A percentile compares a stretch with the other conserved stretches of the same genome.
Conservation (phyloP, 2,113 vertebrate genomes). For the Xenopus laevis region DNA sequence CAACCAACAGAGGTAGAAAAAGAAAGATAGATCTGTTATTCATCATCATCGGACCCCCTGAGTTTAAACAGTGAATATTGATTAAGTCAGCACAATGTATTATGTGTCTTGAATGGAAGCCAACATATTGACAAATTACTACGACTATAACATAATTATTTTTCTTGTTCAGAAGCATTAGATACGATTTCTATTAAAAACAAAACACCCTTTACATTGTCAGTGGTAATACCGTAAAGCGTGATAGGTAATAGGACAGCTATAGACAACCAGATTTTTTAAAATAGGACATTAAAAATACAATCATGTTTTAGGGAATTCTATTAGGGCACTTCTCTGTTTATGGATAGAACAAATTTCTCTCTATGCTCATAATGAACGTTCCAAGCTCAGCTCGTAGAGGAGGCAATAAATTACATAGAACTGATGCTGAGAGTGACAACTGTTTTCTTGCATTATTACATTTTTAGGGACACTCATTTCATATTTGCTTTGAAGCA, state of each 20-base stretch:
- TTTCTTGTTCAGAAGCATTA: not conserved
- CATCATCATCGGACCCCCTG: not conserved
- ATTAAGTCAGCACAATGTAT: not conserved
- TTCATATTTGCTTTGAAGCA: constrained; percentile 32
- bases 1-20: not conserved
- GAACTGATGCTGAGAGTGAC: constrained; percentile 34
- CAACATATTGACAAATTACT: not conserved
- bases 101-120: not conserved
- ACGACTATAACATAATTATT: not conserved
- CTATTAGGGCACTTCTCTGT: constrained; percentile 19
- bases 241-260: not conserved
- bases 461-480: constrained; percentile 37
- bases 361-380: constrained; percentile 28
- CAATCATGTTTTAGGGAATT: constrained; percentile 26
- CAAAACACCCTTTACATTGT: not conserved
- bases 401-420: constrained; percentile 33
- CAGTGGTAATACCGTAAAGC: not conserved
- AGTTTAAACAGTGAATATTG: not conserved
- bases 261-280: constrained; percentile 6
- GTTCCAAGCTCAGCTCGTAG: constrained; percentile 25
- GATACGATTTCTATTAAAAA: not conserved
- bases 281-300: not conserved
- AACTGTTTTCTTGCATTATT: constrained; percentile 38
- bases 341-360: constrained; percentile 38
- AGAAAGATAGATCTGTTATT: not conserved